Base-by-base conservation (phyloP, 2,888 invertebrate species). In the Drosophila affinis region DNA sequence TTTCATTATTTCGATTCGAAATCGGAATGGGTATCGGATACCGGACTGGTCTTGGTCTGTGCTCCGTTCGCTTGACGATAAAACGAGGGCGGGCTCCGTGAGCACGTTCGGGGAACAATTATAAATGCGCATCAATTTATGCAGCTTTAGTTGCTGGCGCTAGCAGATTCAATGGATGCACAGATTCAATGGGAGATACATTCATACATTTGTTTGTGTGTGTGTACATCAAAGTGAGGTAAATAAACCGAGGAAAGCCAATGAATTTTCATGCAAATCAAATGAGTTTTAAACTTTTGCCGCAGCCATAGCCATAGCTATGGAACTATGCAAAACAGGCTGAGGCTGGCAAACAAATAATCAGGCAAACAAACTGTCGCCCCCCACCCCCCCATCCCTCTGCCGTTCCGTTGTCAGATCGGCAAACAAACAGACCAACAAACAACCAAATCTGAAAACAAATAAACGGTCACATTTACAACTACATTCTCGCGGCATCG, bases 51-150 rank as follows among this genome's bases (percentile, higher is more conserved):
- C 9, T 45, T 27, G 70, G 21, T 29, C 34, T 12, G 51, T 51
- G 59, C 10, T 24, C 59, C 45, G 65, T 57, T 67, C 58, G 29
- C 32, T 18, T 51, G 34, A 10, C 29, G 70, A 67, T 67, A 69
- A 65, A 65, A 65, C 6, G 60, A 47, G 32, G 53, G 12, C 9
- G 18, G 27, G 47, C 49, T 9, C 46, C 32, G 49, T 58, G 53
- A 62, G 54, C 64, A 55, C 57, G 72, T 76, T 78, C 72, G 55
- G 46, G 55, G 46, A 75, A 75, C 85, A 87, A 87, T 84, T 84
- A 84, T 88, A 87, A 88, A 88, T 84, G 87, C 81, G 70, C 83
- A 84, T 87, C 81, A 69, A 88, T 83, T 83, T 87, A 71, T 77
- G 55, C 53, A 53, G 67, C 62, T 76, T 48, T 60, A 54, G 67